Base-by-base conservation (phyloP, 2,113 vertebrate species). In the Hippocampus mohnikei region DNA sequence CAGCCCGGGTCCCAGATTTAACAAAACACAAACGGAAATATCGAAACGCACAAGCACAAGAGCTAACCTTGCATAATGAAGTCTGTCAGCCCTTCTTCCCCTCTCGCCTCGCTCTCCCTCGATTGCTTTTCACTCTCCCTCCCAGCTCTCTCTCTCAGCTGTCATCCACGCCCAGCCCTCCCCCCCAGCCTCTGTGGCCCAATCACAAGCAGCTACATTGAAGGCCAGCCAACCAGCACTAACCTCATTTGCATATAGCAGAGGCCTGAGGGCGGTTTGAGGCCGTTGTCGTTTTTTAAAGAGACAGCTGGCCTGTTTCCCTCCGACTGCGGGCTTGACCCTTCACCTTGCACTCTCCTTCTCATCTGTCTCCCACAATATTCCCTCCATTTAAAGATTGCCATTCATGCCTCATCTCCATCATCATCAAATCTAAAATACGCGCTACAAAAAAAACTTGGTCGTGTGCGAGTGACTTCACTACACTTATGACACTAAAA, bases 11-110 rank as follows among this genome's bases (percentile, higher is more conserved):
- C 91, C 77, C 91, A 91, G n/a, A 76, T 75, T 85, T 78, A 2
- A 81, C 52, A 74, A 88, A 80, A 81, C 62, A 83, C 78, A 87
- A 77, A 71, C 67, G 61, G 29, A 55, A 80, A 83, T 77, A 79
- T 75, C 82, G 76, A 85, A 89, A 84, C 66, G 85, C 85, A 86
- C 76, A 84, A 81, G 84, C 77, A 72, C 71, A 72, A 73, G 75
- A 77, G 87, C 92, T 89, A 92, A 93, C 92, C 92, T 93, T 93
- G 92, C 92, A 93, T 93, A 90, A 84, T 92, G 91, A 90, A 92
- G 90, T 89, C 88, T 87, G 88, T 88, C 84, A 88, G 90, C 88
- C 89, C 72, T 90, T 91, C 91, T 91, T 92, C 88, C 91, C 89
- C 88, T 70, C 85, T 79, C 64, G 76, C 88, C 76, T 87, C 61